Evolutionary conservation across 1,140 invertebrate species (phyloP), one percentile per base, ranked within the genome.

Genomic region (Carposina sasakii): DNA sequence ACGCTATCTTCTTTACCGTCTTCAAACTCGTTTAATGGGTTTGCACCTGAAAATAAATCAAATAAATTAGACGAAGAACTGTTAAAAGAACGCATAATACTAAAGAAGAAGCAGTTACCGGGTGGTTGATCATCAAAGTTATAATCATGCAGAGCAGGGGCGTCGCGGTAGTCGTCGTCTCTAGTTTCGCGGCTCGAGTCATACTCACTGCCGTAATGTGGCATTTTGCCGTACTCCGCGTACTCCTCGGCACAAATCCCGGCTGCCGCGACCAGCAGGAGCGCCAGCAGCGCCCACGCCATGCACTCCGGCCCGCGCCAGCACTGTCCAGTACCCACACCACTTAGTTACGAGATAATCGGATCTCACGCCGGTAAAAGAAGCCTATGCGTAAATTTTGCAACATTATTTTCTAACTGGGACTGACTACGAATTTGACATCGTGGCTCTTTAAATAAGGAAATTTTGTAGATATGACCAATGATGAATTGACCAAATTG

Each of bases 401-500:
- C 59, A 50, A 50, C 71, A 78, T 71, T 63, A 63, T 76, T 70
- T 45, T 50, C 37, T 48, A 62, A 60, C 49, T 57, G n/a, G n/a
- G n/a, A n/a, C 53, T 62, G 63, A 81, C 76, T 76, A 71, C 47
- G 52, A 79, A 72, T 79, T 81, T 81, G 74, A 81, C 72, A 72
- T 60, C 67, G 52, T 60, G 53, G 31, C 10, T 30, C 45, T 52
- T 31, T 48, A 45, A n/a, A n/a, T n/a, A n/a, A n/a, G n/a, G n/a
- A n/a, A n/a, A n/a, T n/a, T n/a, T n/a, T n/a, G n/a, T n/a, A n/a
- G n/a, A n/a, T n/a, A n/a, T n/a, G n/a, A n/a, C n/a, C n/a, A n/a
- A n/a, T n/a, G n/a, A n/a, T n/a, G n/a, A n/a, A n/a, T n/a, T n/a
- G n/a, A n/a, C n/a, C n/a, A n/a, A n/a, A n/a, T n/a, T n/a, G n/a